phyloP scores from a whole-genome alignment of 2,797 vertebrate species.

The Poeciliopsis paucimaculata region DNA sequence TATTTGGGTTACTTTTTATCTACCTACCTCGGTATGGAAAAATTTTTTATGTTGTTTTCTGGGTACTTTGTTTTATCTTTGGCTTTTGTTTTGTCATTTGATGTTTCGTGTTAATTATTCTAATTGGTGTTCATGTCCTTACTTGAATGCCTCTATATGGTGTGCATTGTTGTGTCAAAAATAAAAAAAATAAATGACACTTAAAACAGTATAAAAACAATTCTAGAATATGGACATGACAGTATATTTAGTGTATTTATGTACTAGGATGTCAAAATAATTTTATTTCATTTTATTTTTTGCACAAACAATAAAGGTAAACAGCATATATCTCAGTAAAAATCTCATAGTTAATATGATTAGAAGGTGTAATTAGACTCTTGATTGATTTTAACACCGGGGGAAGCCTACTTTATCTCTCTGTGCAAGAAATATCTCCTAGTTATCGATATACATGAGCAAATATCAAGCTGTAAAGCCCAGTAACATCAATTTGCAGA shows the following conservation, averaged over 20 bases:
- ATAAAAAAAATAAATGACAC: no score
- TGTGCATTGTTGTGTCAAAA: no score
- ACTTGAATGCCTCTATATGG: no score
- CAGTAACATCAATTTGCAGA: slow-evolving; percentile 38
- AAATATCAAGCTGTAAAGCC: slow-evolving; percentile 30
- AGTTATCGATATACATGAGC: slow-evolving; percentile 8
- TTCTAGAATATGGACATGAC: neutral
- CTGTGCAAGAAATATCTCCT: slow-evolving; percentile 33
- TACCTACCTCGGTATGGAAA: no score
- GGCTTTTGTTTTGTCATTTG: no score
- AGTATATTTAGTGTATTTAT: neutral
- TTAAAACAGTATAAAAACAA: neutral
- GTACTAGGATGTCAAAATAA: neutral
- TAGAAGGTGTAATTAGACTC: slow-evolving; percentile 59
- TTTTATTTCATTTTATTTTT: neutral
- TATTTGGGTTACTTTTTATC: no score
- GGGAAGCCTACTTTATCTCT: slow-evolving; percentile 47
- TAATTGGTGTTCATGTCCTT: no score
- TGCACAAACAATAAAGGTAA: neutral
- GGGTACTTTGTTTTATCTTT: no score
- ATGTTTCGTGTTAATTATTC: no score
- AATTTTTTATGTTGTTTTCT: no score
- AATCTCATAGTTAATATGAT: slow-evolving; percentile 14
- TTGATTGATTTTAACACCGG: slow-evolving; percentile 57
- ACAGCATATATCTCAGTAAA: neutral